Evolutionary conservation across 2,888 invertebrate species (phyloP), one percentile per base, ranked within the genome.

Genomic region (Papilio protenor): DNA sequence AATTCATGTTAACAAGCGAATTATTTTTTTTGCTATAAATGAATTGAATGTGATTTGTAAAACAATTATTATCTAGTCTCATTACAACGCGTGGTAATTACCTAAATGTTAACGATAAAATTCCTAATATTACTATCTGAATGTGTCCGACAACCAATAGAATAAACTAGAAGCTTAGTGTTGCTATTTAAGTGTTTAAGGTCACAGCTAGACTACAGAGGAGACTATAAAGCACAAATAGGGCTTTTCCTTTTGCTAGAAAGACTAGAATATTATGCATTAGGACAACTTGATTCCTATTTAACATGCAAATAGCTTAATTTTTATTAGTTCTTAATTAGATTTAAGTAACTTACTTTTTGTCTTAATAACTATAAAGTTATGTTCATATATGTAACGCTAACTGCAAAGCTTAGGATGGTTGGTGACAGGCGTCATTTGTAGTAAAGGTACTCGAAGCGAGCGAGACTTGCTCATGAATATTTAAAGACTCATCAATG

Each of bases 401-500:
- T 40, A 40, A 40, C 40, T 40, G 40, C 40, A 40, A 40, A 40
- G 6, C 40, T 6, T 33, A 33, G 8, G 40, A 1, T 40, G 40
- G 40, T 40, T 40, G 40, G 84, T 87, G 90, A 88, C 89, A 91
- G 88, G 86, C 86, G 87, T 91, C 90, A 90, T 87, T 89, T 87
- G 87, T 87, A 87, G 86, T 85, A 87, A 84, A 83, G 83, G 83
- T 81, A 84, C 83, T 83, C 82, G 84, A 83, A 82, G 80, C 82
- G 81, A 82, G 83, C 81, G 82, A 82, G 83, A 83, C 80, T 84
- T 81, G 75, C 89, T 91, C 91, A 92, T 93, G 92, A 91, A 94
- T 93, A 93, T 94, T 91, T 91, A 92, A 91, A 85, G 87, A 86
- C 87, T 89, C 90, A 89, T 92, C 92, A 91, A 91, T 92, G 90